Conservation (phyloP, 2,113 vertebrate species). For the Tichodroma muraria region DNA sequence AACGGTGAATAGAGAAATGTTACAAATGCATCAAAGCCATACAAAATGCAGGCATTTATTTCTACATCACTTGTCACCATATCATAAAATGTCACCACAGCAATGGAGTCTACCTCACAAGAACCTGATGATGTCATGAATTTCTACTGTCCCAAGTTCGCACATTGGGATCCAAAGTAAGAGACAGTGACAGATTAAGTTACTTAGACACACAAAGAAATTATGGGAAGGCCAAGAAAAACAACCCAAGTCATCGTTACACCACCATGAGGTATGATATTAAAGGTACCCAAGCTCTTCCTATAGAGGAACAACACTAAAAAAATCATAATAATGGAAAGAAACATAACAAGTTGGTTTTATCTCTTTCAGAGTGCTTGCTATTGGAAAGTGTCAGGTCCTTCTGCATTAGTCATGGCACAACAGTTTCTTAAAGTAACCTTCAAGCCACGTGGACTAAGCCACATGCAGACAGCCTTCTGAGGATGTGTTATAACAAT, state of each 20-base stretch:
- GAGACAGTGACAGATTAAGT: background rate
- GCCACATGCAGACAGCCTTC: accelerated
- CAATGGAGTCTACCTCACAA: background rate
- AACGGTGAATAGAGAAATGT: background rate
- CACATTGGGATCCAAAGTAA: background rate
- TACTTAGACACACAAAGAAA: background rate
- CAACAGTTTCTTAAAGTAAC: background rate
- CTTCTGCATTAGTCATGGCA: background rate
- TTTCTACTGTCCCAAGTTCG: background rate
- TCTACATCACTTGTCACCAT: background rate
- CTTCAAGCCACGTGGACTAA: background rate
- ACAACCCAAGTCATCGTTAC: background rate
- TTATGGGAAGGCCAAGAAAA: background rate
- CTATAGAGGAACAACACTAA: background rate
- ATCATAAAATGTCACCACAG: background rate
- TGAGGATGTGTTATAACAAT: background rate
- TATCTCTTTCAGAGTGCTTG: background rate
- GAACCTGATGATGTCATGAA: background rate
- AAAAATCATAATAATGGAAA: background rate
- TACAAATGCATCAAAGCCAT: background rate
- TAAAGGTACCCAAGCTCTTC: background rate
- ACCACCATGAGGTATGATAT: background rate
- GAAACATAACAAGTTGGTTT: background rate
- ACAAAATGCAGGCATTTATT: background rate
- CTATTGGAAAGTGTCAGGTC: background rate